Evolutionary conservation across 2,888 invertebrate genomes (phyloP), one percentile per base, ranked within the genome.

Genomic region (Latrodectus elegans): DNA sequence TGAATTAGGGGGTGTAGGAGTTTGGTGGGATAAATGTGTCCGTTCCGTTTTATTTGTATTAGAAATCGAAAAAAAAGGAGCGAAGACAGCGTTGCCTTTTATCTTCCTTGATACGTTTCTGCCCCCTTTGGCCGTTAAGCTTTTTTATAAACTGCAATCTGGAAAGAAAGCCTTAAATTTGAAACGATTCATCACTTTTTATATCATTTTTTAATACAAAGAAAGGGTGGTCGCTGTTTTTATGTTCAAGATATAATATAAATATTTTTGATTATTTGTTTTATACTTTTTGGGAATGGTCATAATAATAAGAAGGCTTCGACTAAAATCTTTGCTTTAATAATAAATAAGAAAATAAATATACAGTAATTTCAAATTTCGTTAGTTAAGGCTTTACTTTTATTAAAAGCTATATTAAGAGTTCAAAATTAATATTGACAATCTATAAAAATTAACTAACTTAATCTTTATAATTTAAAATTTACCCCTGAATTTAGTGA

Each of bases 1-100:
- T 77, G 86, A 87, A 82, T 81, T 81, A 64, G 38, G 67, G 55
- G 68, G 72, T 71, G 72, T n/a, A 70, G 70, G 55, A 38, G n/a
- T 17, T 22, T 11, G 15, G 71, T n/a, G 70, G 65, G 12, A 60
- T 60, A 79, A 82, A 75, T 75, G 82, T 82, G 82, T 82, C 74
- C 67, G 75, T 38, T 55, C 82, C 15, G 55, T 75, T 75, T 82
- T 75, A 82, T 82, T 70, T 70, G 68, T 82, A 75, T 53, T 79
- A 53, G 70, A 82, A 75, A 82, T 82, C 70, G 64, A 75, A 80
- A 75, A 49, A 55, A 60, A 60, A 60, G n/a, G 10, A 60, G 22
- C 26, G 22, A 26, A 68, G 22, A 68, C 22, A 68, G 22, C 8
- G 17, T 68, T 68, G 67, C 67, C n/a, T 26, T 68, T 60, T 68